Percentiles rank a stretch among this genome's conserved stretches.
Conservation (phyloP, 2,888 invertebrate species). For the Odontocerum albicorne region DNA sequence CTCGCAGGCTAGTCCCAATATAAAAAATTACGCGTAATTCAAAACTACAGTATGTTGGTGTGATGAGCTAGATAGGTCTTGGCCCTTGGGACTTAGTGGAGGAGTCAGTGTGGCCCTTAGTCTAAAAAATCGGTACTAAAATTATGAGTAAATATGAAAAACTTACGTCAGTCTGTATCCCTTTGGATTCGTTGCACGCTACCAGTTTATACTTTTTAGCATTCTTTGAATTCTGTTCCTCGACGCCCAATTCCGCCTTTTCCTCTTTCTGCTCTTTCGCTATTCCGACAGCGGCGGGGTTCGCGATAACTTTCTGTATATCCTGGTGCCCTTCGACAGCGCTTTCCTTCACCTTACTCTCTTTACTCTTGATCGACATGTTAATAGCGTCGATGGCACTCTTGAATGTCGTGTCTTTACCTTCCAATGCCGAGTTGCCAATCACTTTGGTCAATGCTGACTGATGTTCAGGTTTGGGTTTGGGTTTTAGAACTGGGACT, state of each 20-base stretch:
- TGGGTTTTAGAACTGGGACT: background rate
- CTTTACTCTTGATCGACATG: background rate
- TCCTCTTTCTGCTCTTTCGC: background rate
- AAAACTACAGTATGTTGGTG: too few relatives aligned
- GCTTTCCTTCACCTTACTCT: background rate
- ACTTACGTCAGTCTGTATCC: conserved; percentile 27
- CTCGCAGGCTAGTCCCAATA: too few relatives aligned
- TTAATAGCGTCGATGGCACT: background rate
- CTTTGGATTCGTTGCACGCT: conserved; percentile 38
- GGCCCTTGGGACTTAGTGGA: too few relatives aligned
- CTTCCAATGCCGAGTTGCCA: background rate
- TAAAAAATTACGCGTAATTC: too few relatives aligned
- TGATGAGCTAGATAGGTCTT: too few relatives aligned
- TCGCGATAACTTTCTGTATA: background rate
- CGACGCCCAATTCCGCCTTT: background rate
- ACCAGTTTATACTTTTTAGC: conserved; percentile 34
- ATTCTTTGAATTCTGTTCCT: conserved; percentile 16
- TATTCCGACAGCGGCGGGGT: background rate
- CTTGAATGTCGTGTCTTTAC: conserved; percentile 1
- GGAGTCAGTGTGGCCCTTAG: too few relatives aligned
- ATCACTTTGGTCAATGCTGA: background rate
- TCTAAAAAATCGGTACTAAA: too few relatives aligned
- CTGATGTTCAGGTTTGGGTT: background rate
- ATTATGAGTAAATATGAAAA: too few relatives aligned
- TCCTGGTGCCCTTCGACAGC: background rate